A percentile compares a stretch with the other conserved stretches of the same genome.
These are phyloP conservation scores for Cephus sareptanus DNA, from an alignment of 2,888 invertebrate genomes.

Conservation along the genomic window DNA sequence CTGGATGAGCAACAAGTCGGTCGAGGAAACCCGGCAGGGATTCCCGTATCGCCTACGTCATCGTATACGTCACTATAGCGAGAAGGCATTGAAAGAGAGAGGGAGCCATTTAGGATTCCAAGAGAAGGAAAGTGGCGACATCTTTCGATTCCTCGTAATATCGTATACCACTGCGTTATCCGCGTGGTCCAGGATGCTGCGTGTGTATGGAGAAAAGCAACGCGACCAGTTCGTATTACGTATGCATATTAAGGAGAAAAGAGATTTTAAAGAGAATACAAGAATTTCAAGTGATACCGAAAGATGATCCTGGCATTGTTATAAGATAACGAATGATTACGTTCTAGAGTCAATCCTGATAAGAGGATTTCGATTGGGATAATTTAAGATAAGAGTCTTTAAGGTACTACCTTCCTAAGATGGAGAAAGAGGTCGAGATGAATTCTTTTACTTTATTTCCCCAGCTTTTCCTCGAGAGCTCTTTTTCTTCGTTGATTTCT, in stretches of 20 bases:
- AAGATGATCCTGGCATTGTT: neutral
- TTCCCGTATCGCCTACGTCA: neutral
- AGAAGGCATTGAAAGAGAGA: too few relatives aligned
- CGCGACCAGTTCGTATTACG: neutral
- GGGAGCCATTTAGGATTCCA: neutral
- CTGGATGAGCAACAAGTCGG: neutral
- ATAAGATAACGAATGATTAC: neutral
- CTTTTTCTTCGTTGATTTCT: neutral
- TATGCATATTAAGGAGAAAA: neutral
- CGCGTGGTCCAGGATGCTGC: neutral
- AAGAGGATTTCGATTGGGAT: neutral
- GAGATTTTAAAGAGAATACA: neutral
- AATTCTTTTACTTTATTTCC: neutral
- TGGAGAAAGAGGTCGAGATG: neutral
- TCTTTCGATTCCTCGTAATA: neutral
- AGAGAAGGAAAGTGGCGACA: neutral
- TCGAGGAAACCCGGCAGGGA: neutral
- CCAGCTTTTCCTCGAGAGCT: neutral
- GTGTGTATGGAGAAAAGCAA: neutral
- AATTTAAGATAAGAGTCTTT: neutral
- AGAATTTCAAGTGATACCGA: neutral
- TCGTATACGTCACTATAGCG: neutral
- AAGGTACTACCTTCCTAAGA: neutral
- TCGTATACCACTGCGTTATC: neutral
- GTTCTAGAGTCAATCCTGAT: neutral